A percentile compares a stretch with the other conserved stretches of the same genome.
Conservation (phyloP, 2,797 vertebrate genomes). For the Hippoglossus hippoglossus region DNA sequence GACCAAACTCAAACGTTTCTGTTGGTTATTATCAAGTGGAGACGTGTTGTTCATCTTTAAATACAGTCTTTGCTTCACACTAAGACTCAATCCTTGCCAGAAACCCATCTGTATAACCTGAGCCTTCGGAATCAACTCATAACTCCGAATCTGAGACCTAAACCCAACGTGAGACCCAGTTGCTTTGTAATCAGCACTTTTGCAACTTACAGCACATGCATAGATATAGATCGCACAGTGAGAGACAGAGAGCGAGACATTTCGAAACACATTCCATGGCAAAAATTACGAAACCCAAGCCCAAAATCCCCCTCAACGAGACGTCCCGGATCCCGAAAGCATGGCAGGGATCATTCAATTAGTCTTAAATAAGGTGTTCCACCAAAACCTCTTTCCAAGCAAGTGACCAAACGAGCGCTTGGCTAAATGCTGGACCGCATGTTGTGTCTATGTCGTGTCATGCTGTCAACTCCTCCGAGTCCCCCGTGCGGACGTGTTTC, state of each 20-base stretch:
- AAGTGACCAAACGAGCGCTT: constrained; percentile 9
- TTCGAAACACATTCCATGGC: not conserved
- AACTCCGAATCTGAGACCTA: not conserved
- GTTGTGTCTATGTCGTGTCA: constrained; percentile 22
- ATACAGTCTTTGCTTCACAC: too few relatives aligned
- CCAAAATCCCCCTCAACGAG: not conserved
- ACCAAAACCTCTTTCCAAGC: not conserved
- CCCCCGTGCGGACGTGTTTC: constrained; percentile 17
- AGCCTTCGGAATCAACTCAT: not conserved
- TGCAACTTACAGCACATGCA: not conserved
- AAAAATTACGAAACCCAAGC: not conserved
- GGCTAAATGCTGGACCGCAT: constrained; percentile 31
- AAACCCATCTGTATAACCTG: not conserved
- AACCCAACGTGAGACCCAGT: not conserved
- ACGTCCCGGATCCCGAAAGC: not conserved
- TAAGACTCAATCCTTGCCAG: not conserved
- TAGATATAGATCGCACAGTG: not conserved
- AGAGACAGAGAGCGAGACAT: not conserved
- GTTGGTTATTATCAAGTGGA: too few relatives aligned
- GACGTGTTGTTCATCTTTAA: too few relatives aligned
- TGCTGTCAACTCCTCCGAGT: constrained; percentile 23
- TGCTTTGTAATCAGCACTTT: not conserved
- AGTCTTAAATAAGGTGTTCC: not conserved
- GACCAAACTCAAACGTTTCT: too few relatives aligned
- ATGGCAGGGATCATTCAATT: not conserved